phyloP scores from a whole-genome alignment of 2,888 invertebrate species.

The Sphinx pinastri region DNA sequence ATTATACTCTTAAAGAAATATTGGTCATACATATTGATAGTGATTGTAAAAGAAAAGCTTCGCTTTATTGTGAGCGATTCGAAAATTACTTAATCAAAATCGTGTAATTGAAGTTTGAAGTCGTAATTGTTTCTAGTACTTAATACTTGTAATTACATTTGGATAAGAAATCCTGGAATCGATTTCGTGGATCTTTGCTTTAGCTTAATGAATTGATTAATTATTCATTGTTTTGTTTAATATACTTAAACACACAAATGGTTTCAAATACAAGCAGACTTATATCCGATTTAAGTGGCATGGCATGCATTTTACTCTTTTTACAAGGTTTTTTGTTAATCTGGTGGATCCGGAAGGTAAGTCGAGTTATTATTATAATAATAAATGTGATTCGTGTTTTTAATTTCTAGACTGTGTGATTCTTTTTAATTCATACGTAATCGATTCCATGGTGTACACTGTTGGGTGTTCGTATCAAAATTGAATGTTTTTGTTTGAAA shows the following conservation, averaged over 20 bases:
- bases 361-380: conserved; percentile 52
- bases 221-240: conserved; percentile 41
- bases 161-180: conserved; percentile 69
- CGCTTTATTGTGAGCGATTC: conserved; percentile 25
- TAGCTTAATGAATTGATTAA: conserved; percentile 43
- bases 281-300: conserved; percentile 53
- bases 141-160: background rate
- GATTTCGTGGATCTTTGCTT: conserved; percentile 69
- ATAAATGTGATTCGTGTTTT: conserved; percentile 41
- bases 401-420: conserved; percentile 30
- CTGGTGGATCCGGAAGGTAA: conserved; percentile 65
- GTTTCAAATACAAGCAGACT: conserved; percentile 36
- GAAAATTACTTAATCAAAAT: conserved; percentile 3
- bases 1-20: conserved; percentile 36
- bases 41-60: conserved; percentile 22
- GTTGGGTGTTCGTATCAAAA: conserved; percentile 52
- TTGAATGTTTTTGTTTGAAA: conserved; percentile 44
- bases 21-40: conserved; percentile 14
- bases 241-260: conserved; percentile 37
- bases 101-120: conserved; percentile 30
- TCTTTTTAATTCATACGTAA: conserved; percentile 55
- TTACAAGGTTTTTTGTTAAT: conserved; percentile 17
- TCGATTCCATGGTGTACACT: conserved; percentile 76
- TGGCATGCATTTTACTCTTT: conserved; percentile 58
- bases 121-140: conserved; percentile 21